Evolutionary conservation across 2,888 invertebrate genomes (phyloP).

Genomic region (Helleia helle): DNA sequence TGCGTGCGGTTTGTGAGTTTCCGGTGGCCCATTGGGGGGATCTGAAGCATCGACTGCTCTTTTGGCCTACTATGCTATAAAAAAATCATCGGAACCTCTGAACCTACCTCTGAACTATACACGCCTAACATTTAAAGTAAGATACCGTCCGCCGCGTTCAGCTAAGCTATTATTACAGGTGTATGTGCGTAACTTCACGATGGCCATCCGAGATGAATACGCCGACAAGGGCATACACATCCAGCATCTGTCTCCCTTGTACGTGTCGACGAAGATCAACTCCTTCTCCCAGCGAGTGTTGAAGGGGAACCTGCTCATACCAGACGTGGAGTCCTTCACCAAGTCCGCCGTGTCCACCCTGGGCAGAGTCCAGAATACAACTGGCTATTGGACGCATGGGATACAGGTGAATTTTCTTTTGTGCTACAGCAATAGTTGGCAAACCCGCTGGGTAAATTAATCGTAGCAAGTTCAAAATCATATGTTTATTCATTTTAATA

Average conservation of each 20-base stretch:
- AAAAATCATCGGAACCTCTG: too few species aligned
- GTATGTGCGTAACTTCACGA: slow-evolving; percentile 84
- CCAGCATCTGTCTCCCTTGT: slow-evolving; percentile 90
- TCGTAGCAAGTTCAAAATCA: too few species aligned
- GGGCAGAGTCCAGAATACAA: slow-evolving; percentile 84
- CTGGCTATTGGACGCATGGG: slow-evolving; percentile 94
- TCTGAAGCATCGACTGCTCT: too few species aligned
- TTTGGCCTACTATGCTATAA: too few species aligned
- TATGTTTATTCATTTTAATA: too few species aligned
- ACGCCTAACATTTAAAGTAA: too few species aligned
- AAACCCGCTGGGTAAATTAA: background rate
- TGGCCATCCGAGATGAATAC: slow-evolving; percentile 88
- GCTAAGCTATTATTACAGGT: slow-evolving; percentile 71
- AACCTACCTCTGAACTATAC: too few species aligned
- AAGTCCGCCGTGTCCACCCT: slow-evolving; percentile 84
- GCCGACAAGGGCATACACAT: slow-evolving; percentile 82
- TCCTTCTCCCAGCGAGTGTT: slow-evolving; percentile 83
- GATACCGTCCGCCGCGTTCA: too few species aligned
- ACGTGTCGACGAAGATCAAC: slow-evolving; percentile 94
- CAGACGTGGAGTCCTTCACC: slow-evolving; percentile 80
- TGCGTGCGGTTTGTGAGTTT: too few species aligned
- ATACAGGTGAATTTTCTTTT: slow-evolving; percentile 77
- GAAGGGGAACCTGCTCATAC: slow-evolving; percentile 78
- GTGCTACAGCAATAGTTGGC: background rate
- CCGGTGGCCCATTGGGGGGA: too few species aligned